Evolutionary conservation across 2,888 invertebrate species (phyloP).

Genomic region (Gerris lacustris): DNA sequence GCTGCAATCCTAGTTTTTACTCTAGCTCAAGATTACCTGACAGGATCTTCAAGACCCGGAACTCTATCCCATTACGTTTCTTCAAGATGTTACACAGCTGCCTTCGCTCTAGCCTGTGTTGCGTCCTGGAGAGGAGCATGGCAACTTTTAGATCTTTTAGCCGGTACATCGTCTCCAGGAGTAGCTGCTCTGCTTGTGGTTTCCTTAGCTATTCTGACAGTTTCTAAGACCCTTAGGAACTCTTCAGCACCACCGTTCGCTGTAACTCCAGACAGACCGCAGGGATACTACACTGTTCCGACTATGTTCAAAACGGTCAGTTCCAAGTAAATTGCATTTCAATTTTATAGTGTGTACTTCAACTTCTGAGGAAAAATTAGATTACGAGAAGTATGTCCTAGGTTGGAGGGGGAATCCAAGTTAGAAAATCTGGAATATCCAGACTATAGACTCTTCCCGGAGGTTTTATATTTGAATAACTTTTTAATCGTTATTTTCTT

Average conservation of each 20-base stretch:
- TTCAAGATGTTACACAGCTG: constrained; percentile 60
- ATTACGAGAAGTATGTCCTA: too few species aligned
- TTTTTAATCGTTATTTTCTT: too few species aligned
- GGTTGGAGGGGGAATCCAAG: too few species aligned
- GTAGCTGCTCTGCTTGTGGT: constrained; percentile 49
- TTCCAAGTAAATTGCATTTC: constrained; percentile 2
- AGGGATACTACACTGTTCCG: constrained; percentile 69
- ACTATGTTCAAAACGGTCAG: constrained; percentile 59
- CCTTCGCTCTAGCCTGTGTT: constrained; percentile 68
- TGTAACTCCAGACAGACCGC: constrained; percentile 57
- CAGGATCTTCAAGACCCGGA: constrained; percentile 51
- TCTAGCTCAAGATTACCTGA: constrained; percentile 51
- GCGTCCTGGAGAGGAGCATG: constrained; percentile 81
- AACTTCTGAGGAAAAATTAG: neutral
- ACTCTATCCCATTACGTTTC: constrained; percentile 53
- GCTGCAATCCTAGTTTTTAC: constrained; percentile 56
- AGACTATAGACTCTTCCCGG: too few species aligned
- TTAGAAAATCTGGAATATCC: too few species aligned
- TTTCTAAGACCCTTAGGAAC: constrained; percentile 60
- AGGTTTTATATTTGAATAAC: too few species aligned
- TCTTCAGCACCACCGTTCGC: constrained; percentile 71
- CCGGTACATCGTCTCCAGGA: constrained; percentile 45
- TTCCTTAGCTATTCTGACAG: constrained; percentile 54
- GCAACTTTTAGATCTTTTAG: constrained; percentile 60
- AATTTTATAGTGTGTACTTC: neutral